Base-by-base conservation (phyloP, 2,888 invertebrate species). In the Crematogaster levior region DNA sequence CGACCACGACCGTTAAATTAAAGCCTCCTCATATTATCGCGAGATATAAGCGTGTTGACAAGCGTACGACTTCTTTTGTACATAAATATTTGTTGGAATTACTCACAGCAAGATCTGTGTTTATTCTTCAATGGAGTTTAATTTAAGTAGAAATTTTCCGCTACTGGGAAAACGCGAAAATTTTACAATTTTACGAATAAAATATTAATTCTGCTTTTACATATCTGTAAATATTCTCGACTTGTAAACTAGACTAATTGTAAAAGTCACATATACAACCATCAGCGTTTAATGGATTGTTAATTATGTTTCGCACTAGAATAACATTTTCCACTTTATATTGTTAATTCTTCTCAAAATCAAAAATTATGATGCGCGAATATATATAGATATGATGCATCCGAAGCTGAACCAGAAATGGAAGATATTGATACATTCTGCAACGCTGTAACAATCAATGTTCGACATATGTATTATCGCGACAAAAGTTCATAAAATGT, bases 81-180 rank as follows among this genome's bases (percentile, higher is more conserved):
- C n/a, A n/a, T n/a, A 77, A 77, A 68, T 68, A 56, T 4, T 56
- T 21, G 46, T 74, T 12, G 34, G 30, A 68, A 77, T 70, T 56
- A 56, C 18, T 27, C 40, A 18, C 27, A n/a, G 10, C 43, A 12
- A 43, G 30, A 43, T 70, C 40, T 27, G 21, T 18, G 18, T 21
- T 56, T 34, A 56, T 68, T 79, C 43, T 77, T 77, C 68, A 77
- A 77, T 77, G 34, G 43, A 56, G 12, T 77, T 77, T 79, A 34
- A 77, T 77, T 24, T 43, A 46, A 70, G 9, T 40, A 21, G 48
- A 68, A 77, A 15, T 56, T 66, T 40, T 10, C 21, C 21, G 1
- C 18, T 12, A 21, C 18, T 30, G 21, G 18, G n/a, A n/a, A 6
- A 51, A 37, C 15, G 15, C 21, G n/a, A 27, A 12, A 37, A 27